Conservation (phyloP, 2,888 invertebrate genomes). For the Laothoe populi region DNA sequence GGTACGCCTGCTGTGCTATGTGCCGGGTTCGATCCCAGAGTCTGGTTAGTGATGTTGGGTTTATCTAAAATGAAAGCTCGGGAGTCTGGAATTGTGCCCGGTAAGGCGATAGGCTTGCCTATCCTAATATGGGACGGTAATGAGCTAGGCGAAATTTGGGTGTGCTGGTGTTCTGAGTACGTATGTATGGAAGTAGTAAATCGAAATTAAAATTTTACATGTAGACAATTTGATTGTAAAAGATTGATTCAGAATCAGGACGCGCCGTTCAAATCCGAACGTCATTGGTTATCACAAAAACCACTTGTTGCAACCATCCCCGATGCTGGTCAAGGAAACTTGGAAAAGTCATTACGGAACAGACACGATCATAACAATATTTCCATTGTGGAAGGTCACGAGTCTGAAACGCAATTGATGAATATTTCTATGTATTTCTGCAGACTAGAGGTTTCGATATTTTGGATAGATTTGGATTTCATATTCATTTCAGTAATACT, state of each 20-base stretch:
- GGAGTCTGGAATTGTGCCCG: too few species aligned
- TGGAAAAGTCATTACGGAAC: conserved; percentile 37
- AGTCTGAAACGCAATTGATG: background rate
- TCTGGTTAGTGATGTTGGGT: too few species aligned
- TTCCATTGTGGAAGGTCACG: conserved; percentile 13
- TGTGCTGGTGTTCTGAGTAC: too few species aligned
- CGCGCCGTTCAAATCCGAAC: background rate
- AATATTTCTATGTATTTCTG: background rate
- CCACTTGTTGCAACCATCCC: conserved; percentile 41
- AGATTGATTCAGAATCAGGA: conserved; percentile 16
- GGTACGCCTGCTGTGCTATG: too few species aligned
- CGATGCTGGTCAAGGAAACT: conserved; percentile 48
- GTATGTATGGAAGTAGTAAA: too few species aligned
- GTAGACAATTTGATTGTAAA: background rate
- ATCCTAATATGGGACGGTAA: too few species aligned
- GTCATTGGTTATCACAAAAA: conserved; percentile 21
- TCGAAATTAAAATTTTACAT: background rate
- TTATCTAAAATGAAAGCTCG: too few species aligned
- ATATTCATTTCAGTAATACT: too few species aligned
- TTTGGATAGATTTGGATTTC: too few species aligned
- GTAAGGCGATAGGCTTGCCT: too few species aligned
- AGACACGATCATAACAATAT: conserved; percentile 23
- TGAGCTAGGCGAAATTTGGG: too few species aligned
- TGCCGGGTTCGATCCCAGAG: too few species aligned
- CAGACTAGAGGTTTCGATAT: background rate